Evolutionary conservation across 1,140 invertebrate genomes (phyloP), one percentile per base, ranked within the genome.

Genomic region (Nephotettix cincticeps): DNA sequence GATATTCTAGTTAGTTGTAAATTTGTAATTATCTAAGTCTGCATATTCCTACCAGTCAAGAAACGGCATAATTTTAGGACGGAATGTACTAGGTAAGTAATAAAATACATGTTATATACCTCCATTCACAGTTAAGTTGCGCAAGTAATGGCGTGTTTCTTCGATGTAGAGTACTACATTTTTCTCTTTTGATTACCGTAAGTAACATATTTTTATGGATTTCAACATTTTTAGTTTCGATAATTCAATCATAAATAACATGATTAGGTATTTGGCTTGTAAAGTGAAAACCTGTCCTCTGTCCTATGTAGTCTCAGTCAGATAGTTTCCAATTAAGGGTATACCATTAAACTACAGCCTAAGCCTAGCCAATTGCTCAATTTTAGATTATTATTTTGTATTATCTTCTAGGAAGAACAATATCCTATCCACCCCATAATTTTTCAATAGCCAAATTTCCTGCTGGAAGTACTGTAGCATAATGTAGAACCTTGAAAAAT

Each of bases 91-190:
- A 51, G 68, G 68, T 69, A 56, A 29, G 68, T 30, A 17, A 32
- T 6, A 65, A 65, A 32, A 29, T 6, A 30, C 68, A 30, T 29
- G 30, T 25, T 21, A 56, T 28, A 30, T 27, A 28, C n/a, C 32
- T 69, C 45, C 56, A 36, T 30, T 51, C 47, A 32, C 27, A 14
- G 28, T 32, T 9, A 27, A 69, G 68, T 69, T 69, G 68, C 68
- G 68, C 68, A 69, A 69, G 68, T 69, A 69, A 69, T 69, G 68
- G 68, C 68, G 68, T 69, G 47, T 69, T 69, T 27, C 30, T 19
- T 40, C 1, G 25, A 14, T 28, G 19, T 65, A 29, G n/a, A 29
- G 61, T 29, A 65, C 61, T 65, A 29, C 61, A 27, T 65, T 65
- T 65, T 65, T 61, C 56, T 25, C 19, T 61, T 25, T 61, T 25